Evolutionary conservation across 2,113 vertebrate genomes (phyloP).

Genomic region (Phoenicopterus ruber): DNA sequence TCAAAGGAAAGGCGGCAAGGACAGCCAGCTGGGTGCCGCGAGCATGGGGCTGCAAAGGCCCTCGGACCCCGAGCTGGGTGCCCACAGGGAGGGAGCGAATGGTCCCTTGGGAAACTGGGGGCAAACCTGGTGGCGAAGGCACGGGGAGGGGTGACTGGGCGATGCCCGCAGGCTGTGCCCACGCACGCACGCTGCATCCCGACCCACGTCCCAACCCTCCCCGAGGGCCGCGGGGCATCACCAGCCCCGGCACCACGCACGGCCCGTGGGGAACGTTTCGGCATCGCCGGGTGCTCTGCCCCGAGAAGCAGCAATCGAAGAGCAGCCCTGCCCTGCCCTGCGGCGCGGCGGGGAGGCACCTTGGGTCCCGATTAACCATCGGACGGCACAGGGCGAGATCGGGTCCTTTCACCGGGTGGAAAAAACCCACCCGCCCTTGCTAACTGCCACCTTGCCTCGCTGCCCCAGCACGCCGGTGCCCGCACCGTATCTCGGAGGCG

Average conservation of each 20-base stretch:
- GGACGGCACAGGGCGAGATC: background rate
- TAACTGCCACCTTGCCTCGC: background rate
- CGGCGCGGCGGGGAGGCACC: background rate
- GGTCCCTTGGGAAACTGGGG: background rate
- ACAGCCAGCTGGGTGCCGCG: background rate
- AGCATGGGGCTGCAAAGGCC: background rate
- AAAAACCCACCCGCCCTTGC: background rate
- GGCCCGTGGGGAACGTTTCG: background rate
- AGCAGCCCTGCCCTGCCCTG: background rate
- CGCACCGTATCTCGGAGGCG: accelerated
- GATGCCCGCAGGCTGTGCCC: background rate
- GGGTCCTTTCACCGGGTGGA: background rate
- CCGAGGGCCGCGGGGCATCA: background rate
- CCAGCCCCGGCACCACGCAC: background rate
- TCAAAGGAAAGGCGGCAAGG: background rate
- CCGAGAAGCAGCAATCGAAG: background rate
- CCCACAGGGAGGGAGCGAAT: background rate
- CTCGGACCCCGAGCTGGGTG: background rate
- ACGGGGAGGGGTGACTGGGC: background rate
- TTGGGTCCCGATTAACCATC: background rate
- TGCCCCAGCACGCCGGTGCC: background rate
- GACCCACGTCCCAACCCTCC: background rate
- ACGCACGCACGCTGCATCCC: background rate
- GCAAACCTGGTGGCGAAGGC: background rate
- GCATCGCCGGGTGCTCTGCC: background rate